These are phyloP conservation scores for Puntigrus tetrazona DNA, from an alignment of 2,113 vertebrate genomes.

Conservation along the genomic window DNA sequence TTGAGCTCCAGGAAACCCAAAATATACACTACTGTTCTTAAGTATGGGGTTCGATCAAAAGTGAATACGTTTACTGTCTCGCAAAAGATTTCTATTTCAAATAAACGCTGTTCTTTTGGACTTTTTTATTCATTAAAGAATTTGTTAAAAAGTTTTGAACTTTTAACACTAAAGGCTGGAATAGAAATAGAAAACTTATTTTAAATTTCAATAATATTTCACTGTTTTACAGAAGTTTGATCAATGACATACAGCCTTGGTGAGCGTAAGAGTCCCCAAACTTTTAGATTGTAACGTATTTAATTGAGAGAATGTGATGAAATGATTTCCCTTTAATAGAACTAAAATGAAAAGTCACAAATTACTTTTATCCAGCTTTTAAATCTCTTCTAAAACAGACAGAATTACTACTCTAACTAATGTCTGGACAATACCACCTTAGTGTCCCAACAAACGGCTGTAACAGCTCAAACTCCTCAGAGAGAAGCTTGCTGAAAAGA, in stretches of 20 bases:
- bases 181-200: not conserved
- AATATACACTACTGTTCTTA: not conserved
- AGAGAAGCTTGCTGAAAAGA: not conserved
- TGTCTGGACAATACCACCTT: constrained; percentile 14
- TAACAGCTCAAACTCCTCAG: not conserved
- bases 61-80: not conserved
- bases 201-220: not conserved
- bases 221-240: not conserved
- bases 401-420: constrained; percentile 18
- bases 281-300: not conserved
- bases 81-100: not conserved
- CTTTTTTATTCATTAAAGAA: not conserved
- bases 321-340: not conserved
- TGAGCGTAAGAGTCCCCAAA: not conserved
- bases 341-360: not conserved
- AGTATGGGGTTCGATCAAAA: not conserved
- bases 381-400: constrained; percentile 16
- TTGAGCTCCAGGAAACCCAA: not conserved
- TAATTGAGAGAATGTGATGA: not conserved
- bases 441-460: constrained; percentile 31
- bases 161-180: not conserved
- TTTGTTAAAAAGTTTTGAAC: not conserved
- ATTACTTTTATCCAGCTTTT: not conserved
- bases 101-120: not conserved
- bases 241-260: not conserved